phyloP scores from a whole-genome alignment of 2,888 invertebrate species.

The Arctia plantaginis region DNA sequence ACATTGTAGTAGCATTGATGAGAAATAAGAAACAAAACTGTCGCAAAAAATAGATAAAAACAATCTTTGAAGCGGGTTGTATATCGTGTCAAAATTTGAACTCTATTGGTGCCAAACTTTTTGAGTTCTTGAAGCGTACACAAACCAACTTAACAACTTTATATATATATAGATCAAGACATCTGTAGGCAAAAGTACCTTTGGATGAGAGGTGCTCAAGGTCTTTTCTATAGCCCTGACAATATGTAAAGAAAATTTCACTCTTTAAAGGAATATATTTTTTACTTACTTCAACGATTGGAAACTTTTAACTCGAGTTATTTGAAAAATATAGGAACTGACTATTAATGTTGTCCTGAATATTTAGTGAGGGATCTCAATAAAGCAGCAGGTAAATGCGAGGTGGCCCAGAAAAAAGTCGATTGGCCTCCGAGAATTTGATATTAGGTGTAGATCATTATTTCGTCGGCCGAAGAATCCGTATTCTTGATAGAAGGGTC shows the following conservation, averaged over 20 bases:
- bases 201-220: neutral
- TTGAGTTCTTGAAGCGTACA: too few relatives aligned
- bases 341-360: neutral
- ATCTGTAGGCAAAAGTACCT: neutral
- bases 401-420: neutral
- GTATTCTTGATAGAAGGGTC: neutral
- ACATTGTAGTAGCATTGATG: too few relatives aligned
- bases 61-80: too few relatives aligned
- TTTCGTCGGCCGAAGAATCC: neutral
- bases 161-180: too few relatives aligned
- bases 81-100: too few relatives aligned
- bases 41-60: too few relatives aligned
- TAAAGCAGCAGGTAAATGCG: neutral
- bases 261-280: too few relatives aligned
- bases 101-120: too few relatives aligned
- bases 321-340: neutral
- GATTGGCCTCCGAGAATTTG: neutral
- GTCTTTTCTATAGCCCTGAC: neutral
- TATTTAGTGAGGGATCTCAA: conserved; percentile 1
- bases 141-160: too few relatives aligned
- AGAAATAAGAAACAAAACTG: too few relatives aligned
- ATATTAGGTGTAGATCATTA: neutral
- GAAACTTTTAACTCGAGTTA: neutral
- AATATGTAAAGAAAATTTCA: neutral
- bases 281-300: neutral